These are phyloP conservation scores for Sarcophaga variegata DNA, from an alignment of 2,888 invertebrate genomes.

Conservation along the genomic window DNA sequence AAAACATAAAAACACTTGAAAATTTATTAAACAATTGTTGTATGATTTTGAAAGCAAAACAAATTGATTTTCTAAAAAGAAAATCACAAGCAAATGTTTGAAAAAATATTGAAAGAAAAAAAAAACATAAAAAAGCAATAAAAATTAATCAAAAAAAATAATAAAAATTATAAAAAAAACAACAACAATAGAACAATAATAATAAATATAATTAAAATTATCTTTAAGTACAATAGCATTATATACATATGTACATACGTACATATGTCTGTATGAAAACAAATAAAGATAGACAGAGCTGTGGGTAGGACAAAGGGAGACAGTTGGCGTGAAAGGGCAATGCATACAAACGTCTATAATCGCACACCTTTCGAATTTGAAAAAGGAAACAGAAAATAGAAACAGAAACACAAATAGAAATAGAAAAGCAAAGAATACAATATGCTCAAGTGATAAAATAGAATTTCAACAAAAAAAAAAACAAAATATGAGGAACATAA, in stretches of 20 bases:
- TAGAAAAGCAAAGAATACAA: background rate
- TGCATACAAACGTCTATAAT: conserved; percentile 15
- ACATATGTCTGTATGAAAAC: background rate
- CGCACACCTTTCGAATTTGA: conserved; percentile 42
- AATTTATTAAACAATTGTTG: background rate
- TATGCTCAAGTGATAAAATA: background rate
- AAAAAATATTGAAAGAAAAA: conserved; percentile 5
- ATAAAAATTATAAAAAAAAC: conserved; percentile 21
- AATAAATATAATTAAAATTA: conserved; percentile 51
- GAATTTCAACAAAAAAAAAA: background rate
- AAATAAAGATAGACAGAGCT: background rate
- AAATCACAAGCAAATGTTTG: conserved; percentile 3
- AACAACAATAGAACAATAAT: conserved; percentile 30
- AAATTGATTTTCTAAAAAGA: background rate
- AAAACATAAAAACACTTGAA: background rate
- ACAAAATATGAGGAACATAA: conserved; percentile 25
- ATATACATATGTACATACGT: background rate
- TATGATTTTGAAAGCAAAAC: background rate
- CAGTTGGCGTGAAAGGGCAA: conserved; percentile 10
- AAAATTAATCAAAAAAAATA: conserved; percentile 2
- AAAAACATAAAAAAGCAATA: conserved; percentile 2
- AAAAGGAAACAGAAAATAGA: conserved; percentile 6
- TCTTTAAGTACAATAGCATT: conserved; percentile 21
- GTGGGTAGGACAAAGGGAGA: conserved; percentile 4
- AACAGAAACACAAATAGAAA: background rate